Percentiles rank a stretch among this genome's conserved stretches.
phyloP scores from a whole-genome alignment of 2,888 invertebrate genomes.

The Shargacucullia verbasci region DNA sequence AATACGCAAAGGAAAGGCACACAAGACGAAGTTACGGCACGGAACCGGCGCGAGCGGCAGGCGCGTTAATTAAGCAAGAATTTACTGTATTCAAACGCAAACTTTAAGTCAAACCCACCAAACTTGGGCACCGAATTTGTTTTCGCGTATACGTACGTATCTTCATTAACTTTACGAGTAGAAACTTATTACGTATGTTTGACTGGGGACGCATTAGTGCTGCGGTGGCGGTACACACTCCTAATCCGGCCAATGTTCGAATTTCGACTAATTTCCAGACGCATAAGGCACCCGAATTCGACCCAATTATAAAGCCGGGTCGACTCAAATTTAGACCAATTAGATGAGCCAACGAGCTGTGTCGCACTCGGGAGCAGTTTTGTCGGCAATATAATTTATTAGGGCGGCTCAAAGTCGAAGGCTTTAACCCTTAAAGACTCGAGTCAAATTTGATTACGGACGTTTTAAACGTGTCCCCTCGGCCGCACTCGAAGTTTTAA shows the following conservation, averaged over 20 bases:
- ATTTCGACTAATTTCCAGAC: slow-evolving; percentile 83
- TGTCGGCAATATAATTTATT: slow-evolving; percentile 89
- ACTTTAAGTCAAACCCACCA: slow-evolving; percentile 76
- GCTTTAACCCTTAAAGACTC: slow-evolving; percentile 88
- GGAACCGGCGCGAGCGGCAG: slow-evolving; percentile 59
- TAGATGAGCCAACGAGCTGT: slow-evolving; percentile 88
- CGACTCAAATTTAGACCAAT: slow-evolving; percentile 87
- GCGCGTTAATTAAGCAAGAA: slow-evolving; percentile 84
- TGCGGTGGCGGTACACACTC: slow-evolving; percentile 74
- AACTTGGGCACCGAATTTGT: slow-evolving; percentile 82
- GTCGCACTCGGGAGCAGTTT: slow-evolving; percentile 88
- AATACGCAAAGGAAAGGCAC: slow-evolving; percentile 66
- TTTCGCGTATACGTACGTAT: slow-evolving; percentile 74
- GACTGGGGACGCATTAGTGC: slow-evolving; percentile 74
- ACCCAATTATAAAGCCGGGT: slow-evolving; percentile 86
- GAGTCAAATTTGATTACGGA: slow-evolving; percentile 87
- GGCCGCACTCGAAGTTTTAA: slow-evolving; percentile 78
- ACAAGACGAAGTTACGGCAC: slow-evolving; percentile 64
- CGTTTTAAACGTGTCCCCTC: slow-evolving; percentile 84
- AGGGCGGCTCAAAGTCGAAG: slow-evolving; percentile 86
- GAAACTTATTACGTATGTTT: slow-evolving; percentile 83
- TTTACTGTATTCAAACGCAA: slow-evolving; percentile 82
- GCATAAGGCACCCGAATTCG: slow-evolving; percentile 79
- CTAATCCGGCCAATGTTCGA: slow-evolving; percentile 80
- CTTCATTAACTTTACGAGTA: slow-evolving; percentile 81